Conservation (phyloP, 2,797 vertebrate species). For the Pseudochaenichthys georgianus region DNA sequence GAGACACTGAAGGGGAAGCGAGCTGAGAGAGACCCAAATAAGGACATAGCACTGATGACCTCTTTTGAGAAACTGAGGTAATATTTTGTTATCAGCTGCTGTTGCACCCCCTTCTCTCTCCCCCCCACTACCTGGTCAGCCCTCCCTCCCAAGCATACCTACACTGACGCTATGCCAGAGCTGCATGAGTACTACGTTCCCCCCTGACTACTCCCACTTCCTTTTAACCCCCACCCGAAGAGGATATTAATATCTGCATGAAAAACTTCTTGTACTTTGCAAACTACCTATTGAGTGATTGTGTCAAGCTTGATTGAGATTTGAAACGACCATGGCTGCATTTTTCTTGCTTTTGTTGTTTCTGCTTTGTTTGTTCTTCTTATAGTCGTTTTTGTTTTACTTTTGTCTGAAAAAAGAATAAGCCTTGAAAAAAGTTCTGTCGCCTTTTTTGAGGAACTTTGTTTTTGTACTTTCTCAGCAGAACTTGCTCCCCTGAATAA, state of each 20-base stretch:
- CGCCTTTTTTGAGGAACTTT: slow-evolving; percentile 87
- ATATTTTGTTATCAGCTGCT: slow-evolving; percentile 97
- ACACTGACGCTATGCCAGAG: slow-evolving; percentile 91
- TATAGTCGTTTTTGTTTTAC: slow-evolving; percentile 85
- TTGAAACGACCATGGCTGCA: slow-evolving; percentile 95
- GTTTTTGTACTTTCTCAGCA: slow-evolving; percentile 89
- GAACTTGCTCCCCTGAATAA: slow-evolving; percentile 84
- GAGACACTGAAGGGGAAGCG: slow-evolving; percentile 97
- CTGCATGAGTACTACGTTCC: slow-evolving; percentile 96
- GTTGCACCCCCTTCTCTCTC: slow-evolving; percentile 89
- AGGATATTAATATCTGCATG: slow-evolving; percentile 94
- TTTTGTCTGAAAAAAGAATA: slow-evolving; percentile 88
- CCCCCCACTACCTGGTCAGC: slow-evolving; percentile 89
- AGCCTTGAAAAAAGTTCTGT: slow-evolving; percentile 84
- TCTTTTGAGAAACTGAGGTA: slow-evolving; percentile 99
- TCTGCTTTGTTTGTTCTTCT: slow-evolving; percentile 89
- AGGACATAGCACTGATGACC: slow-evolving; percentile 96
- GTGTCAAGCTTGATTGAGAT: slow-evolving; percentile 97
- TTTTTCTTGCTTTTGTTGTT: slow-evolving; percentile 95
- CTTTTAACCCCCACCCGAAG: slow-evolving; percentile 83
- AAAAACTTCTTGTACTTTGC: slow-evolving; percentile 94
- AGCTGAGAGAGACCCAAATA: slow-evolving; percentile 94
- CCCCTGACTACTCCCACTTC: slow-evolving; percentile 84
- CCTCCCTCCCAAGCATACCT: slow-evolving; percentile 90
- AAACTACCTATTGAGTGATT: slow-evolving; percentile 98